Evolutionary conservation across 2,113 vertebrate genomes (phyloP).

Genomic region (Cathartes aura): DNA sequence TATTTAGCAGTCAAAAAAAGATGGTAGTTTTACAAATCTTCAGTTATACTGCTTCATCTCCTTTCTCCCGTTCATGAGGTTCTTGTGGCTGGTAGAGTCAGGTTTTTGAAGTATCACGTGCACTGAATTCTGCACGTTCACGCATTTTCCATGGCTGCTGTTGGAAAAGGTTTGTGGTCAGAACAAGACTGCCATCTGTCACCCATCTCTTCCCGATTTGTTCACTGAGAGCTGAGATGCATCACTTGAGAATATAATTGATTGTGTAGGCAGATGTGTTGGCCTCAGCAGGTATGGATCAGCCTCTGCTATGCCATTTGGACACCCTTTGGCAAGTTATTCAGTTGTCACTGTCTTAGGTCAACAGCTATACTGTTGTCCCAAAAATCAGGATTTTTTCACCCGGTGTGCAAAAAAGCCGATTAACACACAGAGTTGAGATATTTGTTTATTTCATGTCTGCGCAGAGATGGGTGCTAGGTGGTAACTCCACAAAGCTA

Average conservation of each 20-base stretch:
- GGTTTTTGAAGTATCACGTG: background rate
- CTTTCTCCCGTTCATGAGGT: background rate
- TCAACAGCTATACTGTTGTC: background rate
- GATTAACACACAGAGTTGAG: too few species aligned
- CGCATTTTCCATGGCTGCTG: rapidly evolving
- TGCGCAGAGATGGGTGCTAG: too few species aligned
- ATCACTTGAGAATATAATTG: background rate
- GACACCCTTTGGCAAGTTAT: background rate
- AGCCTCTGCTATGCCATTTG: background rate
- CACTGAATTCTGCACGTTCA: background rate
- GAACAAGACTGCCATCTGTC: background rate
- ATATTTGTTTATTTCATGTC: too few species aligned
- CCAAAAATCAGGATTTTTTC: too few species aligned
- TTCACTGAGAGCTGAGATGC: background rate
- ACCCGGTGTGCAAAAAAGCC: too few species aligned
- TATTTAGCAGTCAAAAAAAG: background rate
- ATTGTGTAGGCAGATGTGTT: background rate
- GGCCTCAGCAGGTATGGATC: background rate
- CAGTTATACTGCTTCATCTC: background rate
- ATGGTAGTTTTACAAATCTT: background rate
- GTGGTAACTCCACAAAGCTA: too few species aligned
- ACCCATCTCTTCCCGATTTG: background rate
- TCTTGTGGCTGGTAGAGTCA: background rate
- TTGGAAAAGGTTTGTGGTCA: background rate
- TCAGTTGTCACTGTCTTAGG: background rate